Evolutionary conservation across 2,113 vertebrate genomes (phyloP).

Genomic region (Seriola aureovittata): DNA sequence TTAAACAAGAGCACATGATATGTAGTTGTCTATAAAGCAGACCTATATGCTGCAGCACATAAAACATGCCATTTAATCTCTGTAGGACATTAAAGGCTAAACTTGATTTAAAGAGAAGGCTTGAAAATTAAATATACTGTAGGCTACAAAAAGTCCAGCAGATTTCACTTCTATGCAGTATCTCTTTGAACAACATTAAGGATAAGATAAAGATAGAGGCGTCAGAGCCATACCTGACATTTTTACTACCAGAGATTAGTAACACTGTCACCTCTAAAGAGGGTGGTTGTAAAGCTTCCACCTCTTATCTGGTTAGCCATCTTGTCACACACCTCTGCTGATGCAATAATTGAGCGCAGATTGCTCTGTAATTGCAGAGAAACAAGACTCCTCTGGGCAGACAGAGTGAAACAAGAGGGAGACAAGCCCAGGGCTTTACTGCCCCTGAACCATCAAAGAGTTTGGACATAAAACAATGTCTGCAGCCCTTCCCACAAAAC

Average conservation of each 20-base stretch:
- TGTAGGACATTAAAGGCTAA: neutral
- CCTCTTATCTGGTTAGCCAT: slow-evolving; percentile 66
- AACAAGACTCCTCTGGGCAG: slow-evolving; percentile 64
- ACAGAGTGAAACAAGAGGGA: slow-evolving; percentile 51
- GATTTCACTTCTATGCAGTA: neutral
- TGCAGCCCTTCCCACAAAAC: slow-evolving; percentile 61
- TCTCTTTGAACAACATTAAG: neutral
- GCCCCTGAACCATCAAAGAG: slow-evolving; percentile 74
- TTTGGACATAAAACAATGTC: slow-evolving; percentile 59
- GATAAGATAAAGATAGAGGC: slow-evolving; percentile 11
- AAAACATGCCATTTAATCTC: neutral
- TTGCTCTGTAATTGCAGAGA: slow-evolving; percentile 79
- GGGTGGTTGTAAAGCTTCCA: slow-evolving; percentile 58
- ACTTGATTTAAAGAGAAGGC: neutral
- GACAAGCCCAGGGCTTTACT: slow-evolving; percentile 54
- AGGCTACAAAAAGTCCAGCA: neutral
- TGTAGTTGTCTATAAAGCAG: neutral
- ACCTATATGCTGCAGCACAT: neutral
- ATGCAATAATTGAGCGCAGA: slow-evolving; percentile 66
- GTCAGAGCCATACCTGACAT: slow-evolving; percentile 53
- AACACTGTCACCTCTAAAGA: slow-evolving; percentile 66
- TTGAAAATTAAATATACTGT: neutral
- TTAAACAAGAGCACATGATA: neutral
- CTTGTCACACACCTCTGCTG: slow-evolving; percentile 72
- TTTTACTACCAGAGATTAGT: slow-evolving; percentile 68